Base-by-base conservation (phyloP, 2,797 vertebrate species). In the Labroides dimidiatus region DNA sequence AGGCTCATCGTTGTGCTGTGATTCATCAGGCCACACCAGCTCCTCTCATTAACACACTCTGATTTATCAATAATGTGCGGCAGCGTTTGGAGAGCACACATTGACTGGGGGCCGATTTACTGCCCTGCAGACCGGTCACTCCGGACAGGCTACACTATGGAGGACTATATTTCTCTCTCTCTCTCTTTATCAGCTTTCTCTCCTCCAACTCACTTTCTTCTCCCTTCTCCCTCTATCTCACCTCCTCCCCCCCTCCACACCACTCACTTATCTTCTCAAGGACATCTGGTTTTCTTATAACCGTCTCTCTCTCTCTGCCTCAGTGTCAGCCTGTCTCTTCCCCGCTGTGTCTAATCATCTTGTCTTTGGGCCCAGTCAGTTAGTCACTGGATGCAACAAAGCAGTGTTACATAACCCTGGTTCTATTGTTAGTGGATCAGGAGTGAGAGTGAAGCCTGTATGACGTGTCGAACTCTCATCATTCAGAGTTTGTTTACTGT, bases 11-110 rank as follows among this genome's bases (percentile, higher is more conserved):
- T 88, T 84, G 64, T 67, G 75, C 73, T 9, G 60, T 83, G 81
- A 92, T 87, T 89, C 82, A 89, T 87, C 84, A 78, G 81, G 66
- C 39, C 75, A 87, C 82, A 86, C 87, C 81, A 77, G 82, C 77
- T 81, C 72, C 81, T 79, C 84, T 89, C 87, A 87, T 92, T 90
- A 90, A 89, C 86, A 82, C 79, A 80, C 82, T 85, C 82, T 87
- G 88, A 90, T 90, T 90, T 83, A 91, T 93, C 89, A 91, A 91
- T 91, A 89, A 90, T 69, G 75, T 57, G 77, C 58, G 56, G 72
- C 76, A 68, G 65, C 68, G 53, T 87, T 87, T 80, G 84, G 73
- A 82, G 85, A 81, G 83, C 79, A 67, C 80, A 77, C 84, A 84
- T 70, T 73, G 85, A 81, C 77, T 4, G 66, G 57, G 21, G 44